Percentiles rank a stretch among this genome's conserved stretches.
Conservation (phyloP, 2,888 invertebrate genomes). For the Cataglyphis rosenhaueri region DNA sequence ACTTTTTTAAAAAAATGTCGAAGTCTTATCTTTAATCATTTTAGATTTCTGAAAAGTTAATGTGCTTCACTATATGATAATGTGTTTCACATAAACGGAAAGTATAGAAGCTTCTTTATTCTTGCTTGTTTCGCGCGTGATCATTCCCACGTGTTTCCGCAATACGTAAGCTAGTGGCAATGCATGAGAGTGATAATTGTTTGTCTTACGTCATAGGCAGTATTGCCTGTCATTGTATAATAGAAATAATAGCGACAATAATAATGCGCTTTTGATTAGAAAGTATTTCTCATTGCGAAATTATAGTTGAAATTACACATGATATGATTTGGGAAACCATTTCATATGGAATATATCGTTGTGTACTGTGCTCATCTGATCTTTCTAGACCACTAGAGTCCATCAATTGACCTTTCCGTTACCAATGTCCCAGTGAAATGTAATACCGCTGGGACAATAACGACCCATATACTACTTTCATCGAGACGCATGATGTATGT, state of each 20-base stretch:
- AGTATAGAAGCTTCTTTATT: constrained; percentile 51
- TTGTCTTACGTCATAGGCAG: constrained; percentile 30
- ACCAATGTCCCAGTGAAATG: constrained; percentile 42
- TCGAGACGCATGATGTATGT: neutral
- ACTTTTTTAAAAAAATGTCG: neutral
- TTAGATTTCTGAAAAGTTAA: constrained; percentile 16
- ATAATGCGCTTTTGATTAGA: neutral
- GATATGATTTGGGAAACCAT: neutral
- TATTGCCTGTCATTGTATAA: neutral
- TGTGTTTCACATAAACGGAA: constrained; percentile 9
- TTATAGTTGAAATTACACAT: neutral
- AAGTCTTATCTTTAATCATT: neutral
- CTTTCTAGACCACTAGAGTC: constrained; percentile 40
- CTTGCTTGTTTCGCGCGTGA: constrained; percentile 26
- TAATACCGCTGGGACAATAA: constrained; percentile 50
- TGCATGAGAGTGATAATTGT: constrained; percentile 51
- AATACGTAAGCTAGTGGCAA: constrained; percentile 28
- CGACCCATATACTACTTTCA: constrained; percentile 31
- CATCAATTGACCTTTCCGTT: constrained; percentile 54
- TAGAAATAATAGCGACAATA: constrained; percentile 28
- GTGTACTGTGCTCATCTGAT: neutral
- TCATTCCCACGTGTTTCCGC: constrained; percentile 49
- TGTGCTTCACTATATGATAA: neutral
- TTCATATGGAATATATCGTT: constrained; percentile 1
- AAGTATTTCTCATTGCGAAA: constrained; percentile 6